These are phyloP conservation scores for Sussaba pulchella DNA, from an alignment of 2,888 invertebrate species.

Conservation along the genomic window DNA sequence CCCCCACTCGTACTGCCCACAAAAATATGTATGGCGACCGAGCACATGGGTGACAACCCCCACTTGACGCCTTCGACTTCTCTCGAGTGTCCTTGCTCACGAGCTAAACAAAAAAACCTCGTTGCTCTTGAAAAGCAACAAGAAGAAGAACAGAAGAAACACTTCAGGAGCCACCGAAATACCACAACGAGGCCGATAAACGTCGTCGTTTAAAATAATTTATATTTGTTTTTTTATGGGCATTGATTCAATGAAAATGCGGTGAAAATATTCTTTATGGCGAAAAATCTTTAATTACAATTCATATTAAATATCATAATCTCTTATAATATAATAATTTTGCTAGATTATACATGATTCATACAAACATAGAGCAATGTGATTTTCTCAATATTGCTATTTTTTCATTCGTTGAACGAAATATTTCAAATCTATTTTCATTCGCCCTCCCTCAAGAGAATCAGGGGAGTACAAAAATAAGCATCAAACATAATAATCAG, in stretches of 20 bases:
- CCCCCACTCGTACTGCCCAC: conserved; percentile 9
- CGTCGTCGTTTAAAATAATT: too few relatives aligned
- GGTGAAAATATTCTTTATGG: too few relatives aligned
- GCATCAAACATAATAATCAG: neutral
- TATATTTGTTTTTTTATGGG: too few relatives aligned
- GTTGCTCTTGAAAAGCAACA: conserved; percentile 3
- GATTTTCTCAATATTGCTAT: too few relatives aligned
- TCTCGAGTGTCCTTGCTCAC: neutral
- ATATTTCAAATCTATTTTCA: neutral
- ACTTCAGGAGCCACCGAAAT: neutral
- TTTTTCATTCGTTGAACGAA: too few relatives aligned
- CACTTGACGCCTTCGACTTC: conserved; percentile 9
- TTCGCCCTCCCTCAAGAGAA: too few relatives aligned
- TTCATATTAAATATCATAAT: too few relatives aligned
- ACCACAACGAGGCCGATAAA: neutral
- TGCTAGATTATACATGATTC: too few relatives aligned
- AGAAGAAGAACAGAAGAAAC: neutral
- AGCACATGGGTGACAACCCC: neutral
- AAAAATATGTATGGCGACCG: conserved; percentile 8
- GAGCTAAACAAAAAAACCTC: neutral
- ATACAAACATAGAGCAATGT: too few relatives aligned
- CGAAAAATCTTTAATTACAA: too few relatives aligned
- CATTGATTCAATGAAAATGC: too few relatives aligned
- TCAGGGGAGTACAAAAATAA: neutral
- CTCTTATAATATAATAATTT: too few relatives aligned